Evolutionary conservation across 2,888 invertebrate genomes (phyloP).

Genomic region (Beris chalybata): DNA sequence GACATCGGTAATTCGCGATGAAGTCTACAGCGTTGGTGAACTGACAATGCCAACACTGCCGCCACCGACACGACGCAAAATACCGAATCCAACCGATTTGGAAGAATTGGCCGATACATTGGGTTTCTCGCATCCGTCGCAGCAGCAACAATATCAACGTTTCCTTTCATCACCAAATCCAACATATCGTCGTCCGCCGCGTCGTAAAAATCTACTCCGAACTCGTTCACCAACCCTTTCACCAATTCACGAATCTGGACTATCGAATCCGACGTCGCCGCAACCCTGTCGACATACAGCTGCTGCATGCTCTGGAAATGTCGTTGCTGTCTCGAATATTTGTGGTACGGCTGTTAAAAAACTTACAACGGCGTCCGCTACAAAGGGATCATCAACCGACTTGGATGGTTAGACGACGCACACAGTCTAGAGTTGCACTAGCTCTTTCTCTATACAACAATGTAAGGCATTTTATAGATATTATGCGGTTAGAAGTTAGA

Average conservation of each 20-base stretch:
- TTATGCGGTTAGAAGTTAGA: constrained; percentile 28
- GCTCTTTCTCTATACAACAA: no score
- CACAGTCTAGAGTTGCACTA: no score
- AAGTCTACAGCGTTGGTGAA: constrained; percentile 40
- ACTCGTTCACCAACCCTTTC: constrained; percentile 63
- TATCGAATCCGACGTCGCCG: constrained; percentile 71
- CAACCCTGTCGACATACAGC: constrained; percentile 55
- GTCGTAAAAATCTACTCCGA: constrained; percentile 57
- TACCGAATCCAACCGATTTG: constrained; percentile 57
- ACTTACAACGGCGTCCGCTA: constrained; percentile 15
- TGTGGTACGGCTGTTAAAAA: constrained; percentile 46
- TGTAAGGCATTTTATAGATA: not conserved
- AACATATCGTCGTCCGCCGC: constrained; percentile 52
- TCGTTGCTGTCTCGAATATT: constrained; percentile 44
- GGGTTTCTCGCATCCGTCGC: constrained; percentile 56
- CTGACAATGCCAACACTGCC: constrained; percentile 54
- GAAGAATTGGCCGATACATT: constrained; percentile 62
- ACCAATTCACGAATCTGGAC: constrained; percentile 71
- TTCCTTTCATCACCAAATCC: constrained; percentile 46
- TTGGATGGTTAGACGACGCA: constrained; percentile 14
- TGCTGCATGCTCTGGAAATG: constrained; percentile 45
- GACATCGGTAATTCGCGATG: constrained; percentile 52
- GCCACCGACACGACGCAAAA: constrained; percentile 58
- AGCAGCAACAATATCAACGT: constrained; percentile 40
- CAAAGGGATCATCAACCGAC: constrained; percentile 25